Evolutionary conservation across 2,888 invertebrate species (phyloP), one percentile per base, ranked within the genome.

Genomic region (Liposcelis brunnea): DNA sequence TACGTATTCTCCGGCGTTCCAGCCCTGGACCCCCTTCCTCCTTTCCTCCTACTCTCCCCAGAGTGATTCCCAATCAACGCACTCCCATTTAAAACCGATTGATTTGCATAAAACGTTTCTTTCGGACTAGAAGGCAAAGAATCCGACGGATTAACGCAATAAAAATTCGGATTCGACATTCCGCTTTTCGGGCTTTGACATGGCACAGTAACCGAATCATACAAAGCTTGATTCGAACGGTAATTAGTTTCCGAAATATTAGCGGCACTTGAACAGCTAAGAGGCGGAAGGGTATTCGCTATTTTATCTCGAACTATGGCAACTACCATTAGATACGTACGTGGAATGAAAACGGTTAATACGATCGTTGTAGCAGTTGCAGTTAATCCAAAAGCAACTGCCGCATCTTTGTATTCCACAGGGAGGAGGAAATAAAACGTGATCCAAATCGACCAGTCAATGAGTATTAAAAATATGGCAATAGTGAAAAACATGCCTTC

Each of bases 301-400:
- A 60, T 52, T 51, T 75, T 71, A 36, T 75, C 73, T 15, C 74
- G 64, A 16, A 74, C 71, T 18, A 74, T 67, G 19, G 75, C 71
- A 2, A 72, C 70, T 3, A 75, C 70, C 67, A 80, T 79, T 47
- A 76, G 64, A 54, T 79, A 80, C 0, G 77, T 75, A 43, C 78
- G 64, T 1, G 80, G 79, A 55, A 79, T 72, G 51, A 80, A 70
- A n/a, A 80, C 66, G 0, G 72, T 68, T 6, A 74, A 65, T 19
- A 80, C 60, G 34, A 79, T 66, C 1, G 71, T 66, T 54, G 75
- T 74, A 1, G 74, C 75, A 0, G 77, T 76, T 2, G 69, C 69
- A 36, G 76, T 67, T 2, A 75, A 59, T 1, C 77, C 79, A 43
- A 71, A 61, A 26, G 74, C 72, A 4, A 78, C 59, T 21, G 73